Evolutionary conservation across 2,113 vertebrate species (phyloP).

Genomic region (Enhydra lutris): DNA sequence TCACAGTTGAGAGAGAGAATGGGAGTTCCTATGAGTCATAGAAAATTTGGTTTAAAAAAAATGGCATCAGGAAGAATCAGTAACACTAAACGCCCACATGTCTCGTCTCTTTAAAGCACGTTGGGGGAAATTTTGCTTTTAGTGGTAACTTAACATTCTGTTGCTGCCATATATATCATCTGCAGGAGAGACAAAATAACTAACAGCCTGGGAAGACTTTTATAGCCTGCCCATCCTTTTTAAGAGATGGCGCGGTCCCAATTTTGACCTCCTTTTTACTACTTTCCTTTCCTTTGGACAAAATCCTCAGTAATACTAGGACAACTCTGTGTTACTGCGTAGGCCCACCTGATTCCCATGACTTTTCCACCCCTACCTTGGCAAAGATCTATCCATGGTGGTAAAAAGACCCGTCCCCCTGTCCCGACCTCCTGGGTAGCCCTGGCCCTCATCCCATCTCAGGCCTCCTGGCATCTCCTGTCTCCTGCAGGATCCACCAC

Average conservation of each 20-base stretch:
- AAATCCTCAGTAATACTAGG: not conserved
- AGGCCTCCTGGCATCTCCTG: not conserved
- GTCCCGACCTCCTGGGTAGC: not conserved
- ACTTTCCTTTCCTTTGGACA: not conserved
- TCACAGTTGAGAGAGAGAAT: slow-evolving; percentile 69
- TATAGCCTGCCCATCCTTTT: slow-evolving; percentile 1
- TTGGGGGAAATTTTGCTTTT: slow-evolving; percentile 60
- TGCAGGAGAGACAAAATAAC: not conserved
- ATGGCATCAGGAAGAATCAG: slow-evolving; percentile 78
- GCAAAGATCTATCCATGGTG: not conserved
- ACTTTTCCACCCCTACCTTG: not conserved
- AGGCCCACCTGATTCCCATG: not conserved
- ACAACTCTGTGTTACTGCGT: rapidly evolving
- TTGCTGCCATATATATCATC: not conserved
- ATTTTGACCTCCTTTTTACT: not conserved
- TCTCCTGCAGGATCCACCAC: not conserved
- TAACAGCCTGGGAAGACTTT: slow-evolving; percentile 4
- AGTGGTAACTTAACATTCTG: slow-evolving; percentile 62
- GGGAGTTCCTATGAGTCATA: slow-evolving; percentile 73
- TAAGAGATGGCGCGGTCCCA: not conserved
- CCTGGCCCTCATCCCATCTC: not conserved
- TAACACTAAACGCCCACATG: slow-evolving; percentile 69
- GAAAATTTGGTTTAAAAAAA: slow-evolving; percentile 74
- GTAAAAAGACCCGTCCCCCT: too few relatives aligned
- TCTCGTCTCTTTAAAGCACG: slow-evolving; percentile 71